These are phyloP conservation scores for Rhegmatorhina hoffmannsi DNA, from an alignment of 2,113 vertebrate genomes.

Conservation along the genomic window DNA sequence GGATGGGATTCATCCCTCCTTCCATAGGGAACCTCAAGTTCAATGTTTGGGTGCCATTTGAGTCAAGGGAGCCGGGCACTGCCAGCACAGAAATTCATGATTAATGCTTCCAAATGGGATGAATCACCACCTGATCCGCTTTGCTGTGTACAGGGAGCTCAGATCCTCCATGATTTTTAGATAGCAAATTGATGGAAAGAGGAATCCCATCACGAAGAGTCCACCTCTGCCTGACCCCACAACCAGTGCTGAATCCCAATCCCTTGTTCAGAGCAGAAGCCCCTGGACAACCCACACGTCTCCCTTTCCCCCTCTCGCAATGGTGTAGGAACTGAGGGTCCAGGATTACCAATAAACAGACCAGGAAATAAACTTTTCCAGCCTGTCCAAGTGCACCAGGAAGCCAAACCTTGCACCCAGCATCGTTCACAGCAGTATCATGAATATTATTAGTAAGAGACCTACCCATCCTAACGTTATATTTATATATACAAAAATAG, in stretches of 20 bases:
- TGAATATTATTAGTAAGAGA: constrained; percentile 62
- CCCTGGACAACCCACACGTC: neutral
- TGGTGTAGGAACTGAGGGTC: neutral
- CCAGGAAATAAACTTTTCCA: constrained; percentile 34
- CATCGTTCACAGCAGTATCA: constrained; percentile 73
- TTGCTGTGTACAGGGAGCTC: neutral
- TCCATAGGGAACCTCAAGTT: neutral
- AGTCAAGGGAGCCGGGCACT: neutral
- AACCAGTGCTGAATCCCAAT: neutral
- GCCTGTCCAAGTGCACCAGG: constrained; percentile 62
- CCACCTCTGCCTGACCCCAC: neutral
- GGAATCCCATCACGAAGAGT: neutral
- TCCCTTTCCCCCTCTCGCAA: neutral
- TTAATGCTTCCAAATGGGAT: neutral
- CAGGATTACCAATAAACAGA: constrained; percentile 39
- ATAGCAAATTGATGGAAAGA: neutral
- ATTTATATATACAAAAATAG: constrained; percentile 80
- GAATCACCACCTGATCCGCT: constrained; percentile 8
- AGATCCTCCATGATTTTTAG: neutral
- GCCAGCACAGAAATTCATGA: neutral
- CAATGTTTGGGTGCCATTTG: neutral
- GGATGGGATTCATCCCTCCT: neutral
- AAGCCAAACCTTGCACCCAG: constrained; percentile 71
- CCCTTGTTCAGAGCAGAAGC: neutral
- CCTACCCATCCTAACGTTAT: constrained; percentile 62